phyloP scores from a whole-genome alignment of 2,888 invertebrate genomes.

The Tenthredo distinguenda region DNA sequence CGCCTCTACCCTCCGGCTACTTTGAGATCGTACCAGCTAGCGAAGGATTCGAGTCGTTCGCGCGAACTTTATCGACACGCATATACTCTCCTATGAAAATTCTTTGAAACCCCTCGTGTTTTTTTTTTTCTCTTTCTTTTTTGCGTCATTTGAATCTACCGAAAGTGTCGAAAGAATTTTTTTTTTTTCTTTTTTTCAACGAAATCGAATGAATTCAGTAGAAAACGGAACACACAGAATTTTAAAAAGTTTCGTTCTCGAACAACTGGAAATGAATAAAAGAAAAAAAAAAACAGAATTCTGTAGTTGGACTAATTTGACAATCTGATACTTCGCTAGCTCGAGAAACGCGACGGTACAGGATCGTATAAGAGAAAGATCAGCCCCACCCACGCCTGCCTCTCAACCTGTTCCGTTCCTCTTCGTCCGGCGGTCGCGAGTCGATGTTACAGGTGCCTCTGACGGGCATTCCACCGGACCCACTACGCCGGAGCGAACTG shows the following conservation, averaged over 20 bases:
- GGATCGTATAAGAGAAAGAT: constrained; percentile 65
- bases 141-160: too few species aligned
- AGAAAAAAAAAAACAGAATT: background rate
- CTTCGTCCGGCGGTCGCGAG: constrained; percentile 63
- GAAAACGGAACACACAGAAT: background rate
- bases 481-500: constrained; percentile 23
- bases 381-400: constrained; percentile 76
- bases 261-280: too few species aligned
- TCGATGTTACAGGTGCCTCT: constrained; percentile 76
- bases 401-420: constrained; percentile 76
- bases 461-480: constrained; percentile 69
- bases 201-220: background rate
- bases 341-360: constrained; percentile 50
- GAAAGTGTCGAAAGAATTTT: too few species aligned
- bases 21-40: constrained; percentile 3
- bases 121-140: too few species aligned
- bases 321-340: constrained; percentile 29
- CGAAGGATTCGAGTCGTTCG: constrained; percentile 8
- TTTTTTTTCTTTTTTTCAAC: too few species aligned
- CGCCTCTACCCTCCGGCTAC: constrained; percentile 38
- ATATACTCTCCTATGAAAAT: too few species aligned
- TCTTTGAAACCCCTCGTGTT: too few species aligned
- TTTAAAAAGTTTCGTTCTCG: background rate
- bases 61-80: background rate
- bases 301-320: background rate